Conservation (phyloP, 2,797 vertebrate genomes). For the Megalops cyprinoides region DNA sequence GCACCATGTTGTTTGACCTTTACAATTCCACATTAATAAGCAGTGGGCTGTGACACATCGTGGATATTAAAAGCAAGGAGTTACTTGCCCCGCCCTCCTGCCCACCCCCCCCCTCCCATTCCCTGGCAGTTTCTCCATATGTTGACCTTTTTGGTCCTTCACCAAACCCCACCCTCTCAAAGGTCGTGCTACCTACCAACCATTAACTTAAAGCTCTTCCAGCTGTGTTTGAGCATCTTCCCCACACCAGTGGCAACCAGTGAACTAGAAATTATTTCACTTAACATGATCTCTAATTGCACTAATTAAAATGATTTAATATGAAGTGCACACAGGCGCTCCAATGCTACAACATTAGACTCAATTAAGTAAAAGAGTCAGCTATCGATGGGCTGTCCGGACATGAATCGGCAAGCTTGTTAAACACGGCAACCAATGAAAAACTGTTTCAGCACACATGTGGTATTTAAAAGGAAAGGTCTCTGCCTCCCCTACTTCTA, state of each 20-base stretch:
- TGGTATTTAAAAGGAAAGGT: too few species aligned
- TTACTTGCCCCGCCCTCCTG: not conserved
- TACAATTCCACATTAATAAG: not conserved
- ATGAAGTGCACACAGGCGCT: not conserved
- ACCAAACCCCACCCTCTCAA: not conserved
- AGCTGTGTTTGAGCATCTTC: too few species aligned
- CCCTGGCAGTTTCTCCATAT: too few species aligned
- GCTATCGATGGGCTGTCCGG: not conserved
- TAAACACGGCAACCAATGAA: too few species aligned
- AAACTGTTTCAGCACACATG: too few species aligned
- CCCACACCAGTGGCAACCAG: too few species aligned
- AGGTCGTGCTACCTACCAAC: not conserved
- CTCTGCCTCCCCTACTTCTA: too few species aligned
- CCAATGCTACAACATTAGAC: not conserved
- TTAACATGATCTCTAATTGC: too few species aligned
- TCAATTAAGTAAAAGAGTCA: not conserved
- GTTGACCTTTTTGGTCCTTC: not conserved
- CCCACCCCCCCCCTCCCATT: not conserved
- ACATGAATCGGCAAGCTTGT: not conserved
- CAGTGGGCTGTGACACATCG: not conserved
- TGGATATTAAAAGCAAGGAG: not conserved
- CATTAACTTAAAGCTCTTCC: not conserved
- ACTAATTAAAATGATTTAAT: not conserved
- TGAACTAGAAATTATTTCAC: too few species aligned
- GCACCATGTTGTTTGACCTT: not conserved